Evolutionary conservation across 1,140 invertebrate genomes (phyloP).

Genomic region (Apocrypta bakeri): DNA sequence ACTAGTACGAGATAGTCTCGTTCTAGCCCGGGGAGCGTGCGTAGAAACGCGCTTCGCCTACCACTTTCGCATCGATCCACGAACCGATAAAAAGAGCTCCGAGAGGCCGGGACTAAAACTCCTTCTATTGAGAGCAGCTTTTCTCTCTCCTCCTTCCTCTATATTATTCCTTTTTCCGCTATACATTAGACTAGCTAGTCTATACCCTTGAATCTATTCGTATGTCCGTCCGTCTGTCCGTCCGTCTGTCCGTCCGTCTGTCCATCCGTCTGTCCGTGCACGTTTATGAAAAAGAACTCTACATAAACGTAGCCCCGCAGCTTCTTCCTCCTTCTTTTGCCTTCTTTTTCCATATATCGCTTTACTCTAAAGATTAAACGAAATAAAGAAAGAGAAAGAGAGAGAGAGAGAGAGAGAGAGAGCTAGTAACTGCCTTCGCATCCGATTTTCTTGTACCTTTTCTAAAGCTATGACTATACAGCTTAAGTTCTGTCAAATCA

Average conservation of each 20-base stretch:
- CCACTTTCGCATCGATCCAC: constrained; percentile 21
- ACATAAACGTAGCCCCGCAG: not conserved
- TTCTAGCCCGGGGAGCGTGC: constrained; percentile 6
- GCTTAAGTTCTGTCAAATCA: not conserved
- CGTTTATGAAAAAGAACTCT: not conserved
- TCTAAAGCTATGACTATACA: not conserved
- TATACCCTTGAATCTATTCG: no score
- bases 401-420: constrained; percentile 5
- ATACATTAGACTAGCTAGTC: no score
- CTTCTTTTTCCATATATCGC: not conserved
- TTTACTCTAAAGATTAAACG: no score
- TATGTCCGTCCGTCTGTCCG: no score
- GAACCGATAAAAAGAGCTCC: constrained; percentile 38
- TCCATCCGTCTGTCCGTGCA: not conserved
- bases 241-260: no score
- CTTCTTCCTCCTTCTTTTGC: not conserved
- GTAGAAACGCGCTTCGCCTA: constrained; percentile 14
- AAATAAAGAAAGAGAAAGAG: not conserved
- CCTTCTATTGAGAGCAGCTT: no score
- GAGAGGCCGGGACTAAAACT: constrained; percentile 2
- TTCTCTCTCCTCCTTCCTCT: not conserved
- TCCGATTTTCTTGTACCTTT: constrained; percentile 6
- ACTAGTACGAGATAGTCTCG: no score
- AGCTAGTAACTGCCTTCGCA: constrained; percentile 42
- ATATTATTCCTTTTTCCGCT: not conserved